These are phyloP conservation scores for Eubasilissa regina DNA, from an alignment of 1,140 invertebrate species.

Conservation along the genomic window DNA sequence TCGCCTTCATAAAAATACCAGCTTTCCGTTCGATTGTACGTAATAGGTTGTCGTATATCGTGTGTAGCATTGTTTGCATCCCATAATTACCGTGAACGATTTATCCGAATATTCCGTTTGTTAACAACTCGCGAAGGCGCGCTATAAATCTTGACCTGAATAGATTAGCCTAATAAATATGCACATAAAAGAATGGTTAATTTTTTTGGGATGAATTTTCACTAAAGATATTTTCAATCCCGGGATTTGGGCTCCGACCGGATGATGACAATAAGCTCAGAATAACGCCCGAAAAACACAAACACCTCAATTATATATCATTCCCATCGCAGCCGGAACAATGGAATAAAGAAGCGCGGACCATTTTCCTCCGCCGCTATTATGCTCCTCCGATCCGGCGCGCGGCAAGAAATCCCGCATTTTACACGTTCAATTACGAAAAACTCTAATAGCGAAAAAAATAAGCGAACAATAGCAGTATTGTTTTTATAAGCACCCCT, in stretches of 20 bases:
- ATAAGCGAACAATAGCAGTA: constrained; percentile 59
- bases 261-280: constrained; percentile 57
- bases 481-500: constrained; percentile 61
- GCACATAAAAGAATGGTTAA: constrained; percentile 37
- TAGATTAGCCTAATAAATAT: constrained; percentile 41
- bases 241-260: constrained; percentile 43
- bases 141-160: constrained; percentile 31
- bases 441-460: constrained; percentile 60
- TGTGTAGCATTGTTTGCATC: too few relatives aligned
- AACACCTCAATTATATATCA: constrained; percentile 59
- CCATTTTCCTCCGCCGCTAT: constrained; percentile 4
- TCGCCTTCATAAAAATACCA: too few relatives aligned
- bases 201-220: constrained; percentile 21
- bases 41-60: too few relatives aligned
- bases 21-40: too few relatives aligned
- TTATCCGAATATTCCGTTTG: constrained; percentile 22
- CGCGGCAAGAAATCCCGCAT: constrained; percentile 59
- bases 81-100: not conserved
- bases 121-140: constrained; percentile 13
- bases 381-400: constrained; percentile 12
- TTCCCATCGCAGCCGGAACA: constrained; percentile 50
- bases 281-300: constrained; percentile 47
- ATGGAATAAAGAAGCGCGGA: constrained; percentile 55
- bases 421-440: constrained; percentile 60
- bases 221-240: constrained; percentile 39